phyloP scores from a whole-genome alignment of 2,888 invertebrate species.

The Habrosyne pyritoides region DNA sequence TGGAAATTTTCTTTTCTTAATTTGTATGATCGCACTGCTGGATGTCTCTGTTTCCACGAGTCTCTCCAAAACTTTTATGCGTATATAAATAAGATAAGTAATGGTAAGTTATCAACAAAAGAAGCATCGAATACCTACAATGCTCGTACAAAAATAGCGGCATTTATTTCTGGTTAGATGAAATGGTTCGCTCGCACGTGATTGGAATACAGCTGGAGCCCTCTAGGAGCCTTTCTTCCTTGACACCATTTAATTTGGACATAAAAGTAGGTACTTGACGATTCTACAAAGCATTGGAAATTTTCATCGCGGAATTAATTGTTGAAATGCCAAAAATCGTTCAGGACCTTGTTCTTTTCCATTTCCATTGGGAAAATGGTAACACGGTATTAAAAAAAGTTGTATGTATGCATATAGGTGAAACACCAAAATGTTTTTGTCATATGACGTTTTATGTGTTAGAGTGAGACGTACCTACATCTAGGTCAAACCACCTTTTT shows the following conservation, averaged over 20 bases:
- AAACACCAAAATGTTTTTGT: too few species aligned
- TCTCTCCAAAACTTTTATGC: too few species aligned
- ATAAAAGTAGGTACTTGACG: constrained; percentile 2
- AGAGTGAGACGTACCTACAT: too few species aligned
- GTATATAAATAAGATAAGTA: neutral
- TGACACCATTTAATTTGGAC: constrained; percentile 22
- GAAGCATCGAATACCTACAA: neutral
- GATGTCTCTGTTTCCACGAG: too few species aligned
- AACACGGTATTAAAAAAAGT: too few species aligned
- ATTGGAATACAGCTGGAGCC: constrained; percentile 24
- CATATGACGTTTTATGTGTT: too few species aligned
- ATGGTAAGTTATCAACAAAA: neutral
- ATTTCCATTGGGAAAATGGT: too few species aligned
- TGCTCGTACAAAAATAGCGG: constrained; percentile 20
- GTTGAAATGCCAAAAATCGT: constrained; percentile 1
- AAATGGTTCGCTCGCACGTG: constrained; percentile 29
- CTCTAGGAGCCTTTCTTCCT: constrained; percentile 16
- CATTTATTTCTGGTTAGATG: constrained; percentile 21
- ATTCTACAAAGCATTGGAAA: constrained; percentile 11
- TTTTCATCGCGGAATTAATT: constrained; percentile 14
- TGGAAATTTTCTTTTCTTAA: too few species aligned
- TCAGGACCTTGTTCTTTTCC: too few species aligned
- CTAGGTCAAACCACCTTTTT: too few species aligned
- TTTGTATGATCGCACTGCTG: too few species aligned
- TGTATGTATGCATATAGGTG: too few species aligned